Percentiles rank a stretch among this genome's conserved stretches.
Evolutionary conservation across 2,888 invertebrate species (phyloP).

Genomic region (Ochlodes sylvanus): DNA sequence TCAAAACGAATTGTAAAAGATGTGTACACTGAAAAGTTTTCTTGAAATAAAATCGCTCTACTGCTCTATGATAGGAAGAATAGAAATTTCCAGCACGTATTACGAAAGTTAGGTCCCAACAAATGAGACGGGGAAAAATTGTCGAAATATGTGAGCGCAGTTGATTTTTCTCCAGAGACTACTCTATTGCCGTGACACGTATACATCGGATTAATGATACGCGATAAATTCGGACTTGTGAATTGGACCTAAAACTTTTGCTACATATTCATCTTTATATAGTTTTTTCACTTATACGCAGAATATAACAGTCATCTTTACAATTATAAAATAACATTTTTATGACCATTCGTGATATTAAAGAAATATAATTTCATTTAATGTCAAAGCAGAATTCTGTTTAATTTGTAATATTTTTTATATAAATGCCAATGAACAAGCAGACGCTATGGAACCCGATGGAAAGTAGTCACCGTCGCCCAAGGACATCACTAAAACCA

Average conservation of each 20-base stretch:
- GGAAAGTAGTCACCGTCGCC: no score
- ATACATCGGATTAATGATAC: constrained; percentile 60
- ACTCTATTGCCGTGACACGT: constrained; percentile 56
- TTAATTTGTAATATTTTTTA: no score
- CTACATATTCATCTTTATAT: not conserved
- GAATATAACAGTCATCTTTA: no score
- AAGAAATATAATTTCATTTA: no score
- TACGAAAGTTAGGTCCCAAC: constrained; percentile 68
- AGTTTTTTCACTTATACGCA: not conserved
- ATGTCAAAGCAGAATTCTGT: no score
- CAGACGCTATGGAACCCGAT: no score
- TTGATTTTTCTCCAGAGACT: constrained; percentile 68
- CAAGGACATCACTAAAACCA: no score
- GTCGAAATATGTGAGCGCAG: constrained; percentile 73
- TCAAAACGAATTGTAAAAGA: constrained; percentile 15
- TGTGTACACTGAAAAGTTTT: constrained; percentile 28
- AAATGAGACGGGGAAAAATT: constrained; percentile 79
- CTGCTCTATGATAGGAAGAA: constrained; percentile 45
- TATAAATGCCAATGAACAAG: no score
- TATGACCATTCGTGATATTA: no score
- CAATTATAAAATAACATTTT: no score
- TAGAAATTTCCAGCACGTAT: constrained; percentile 65
- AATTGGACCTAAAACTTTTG: constrained; percentile 26
- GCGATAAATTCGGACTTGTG: constrained; percentile 57
- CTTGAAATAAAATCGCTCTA: constrained; percentile 30